These are phyloP conservation scores for Wasmannia auropunctata DNA, from an alignment of 1,140 invertebrate genomes.

Conservation along the genomic window DNA sequence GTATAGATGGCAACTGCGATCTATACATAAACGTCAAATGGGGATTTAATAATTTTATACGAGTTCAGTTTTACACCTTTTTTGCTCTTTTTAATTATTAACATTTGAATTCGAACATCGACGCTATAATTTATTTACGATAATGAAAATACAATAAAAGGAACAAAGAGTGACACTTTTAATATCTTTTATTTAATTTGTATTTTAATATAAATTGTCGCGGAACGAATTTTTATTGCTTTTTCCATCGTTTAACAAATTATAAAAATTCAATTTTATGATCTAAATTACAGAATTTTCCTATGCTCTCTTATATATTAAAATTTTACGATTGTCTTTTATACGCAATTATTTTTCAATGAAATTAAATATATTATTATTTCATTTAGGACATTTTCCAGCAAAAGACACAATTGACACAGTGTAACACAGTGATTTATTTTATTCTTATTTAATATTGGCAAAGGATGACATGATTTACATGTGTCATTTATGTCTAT, in stretches of 20 bases:
- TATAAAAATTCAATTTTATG: neutral
- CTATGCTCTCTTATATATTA: neutral
- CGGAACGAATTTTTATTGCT: neutral
- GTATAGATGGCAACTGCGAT: conserved; percentile 39
- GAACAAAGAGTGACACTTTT: neutral
- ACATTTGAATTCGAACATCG: neutral
- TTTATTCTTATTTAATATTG: too few relatives aligned
- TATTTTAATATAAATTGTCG: neutral
- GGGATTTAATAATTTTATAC: neutral
- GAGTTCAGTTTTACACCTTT: neutral
- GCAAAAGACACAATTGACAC: too few relatives aligned
- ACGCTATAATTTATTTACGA: neutral
- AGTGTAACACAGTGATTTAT: too few relatives aligned
- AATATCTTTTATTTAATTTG: neutral
- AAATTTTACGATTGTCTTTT: neutral
- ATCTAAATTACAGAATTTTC: neutral
- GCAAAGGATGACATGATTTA: too few relatives aligned
- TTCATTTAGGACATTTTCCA: neutral
- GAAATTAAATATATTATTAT: neutral
- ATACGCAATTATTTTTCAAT: neutral
- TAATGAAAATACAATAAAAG: neutral
- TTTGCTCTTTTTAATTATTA: neutral
- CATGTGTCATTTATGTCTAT: too few relatives aligned
- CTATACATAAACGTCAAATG: neutral
- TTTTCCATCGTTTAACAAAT: neutral